These are phyloP conservation scores for Ramphastos sulfuratus DNA, from an alignment of 2,113 vertebrate genomes.

Conservation along the genomic window DNA sequence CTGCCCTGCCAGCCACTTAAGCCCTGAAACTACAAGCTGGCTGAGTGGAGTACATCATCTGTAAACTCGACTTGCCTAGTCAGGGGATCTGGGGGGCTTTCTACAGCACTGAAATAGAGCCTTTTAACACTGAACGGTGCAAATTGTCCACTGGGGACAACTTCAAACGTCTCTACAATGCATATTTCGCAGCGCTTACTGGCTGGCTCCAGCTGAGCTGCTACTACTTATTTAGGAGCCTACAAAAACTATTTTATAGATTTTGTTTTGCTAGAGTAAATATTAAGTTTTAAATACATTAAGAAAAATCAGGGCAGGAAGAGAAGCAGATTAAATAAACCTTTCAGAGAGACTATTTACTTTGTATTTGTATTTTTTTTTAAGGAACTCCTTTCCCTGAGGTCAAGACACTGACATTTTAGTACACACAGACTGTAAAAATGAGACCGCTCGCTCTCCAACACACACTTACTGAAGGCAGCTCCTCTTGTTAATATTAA, in stretches of 20 bases:
- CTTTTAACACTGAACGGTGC: slow-evolving; percentile 73
- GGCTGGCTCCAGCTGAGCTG: slow-evolving; percentile 63
- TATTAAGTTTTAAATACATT: slow-evolving; percentile 72
- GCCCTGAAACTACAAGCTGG: slow-evolving; percentile 49
- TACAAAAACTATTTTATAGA: slow-evolving; percentile 61
- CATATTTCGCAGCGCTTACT: slow-evolving; percentile 55
- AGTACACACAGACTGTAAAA: slow-evolving; percentile 61
- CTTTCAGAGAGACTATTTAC: slow-evolving; percentile 58
- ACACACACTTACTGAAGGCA: slow-evolving; percentile 39
- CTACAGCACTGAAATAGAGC: slow-evolving; percentile 59
- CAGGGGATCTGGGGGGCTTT: slow-evolving; percentile 60
- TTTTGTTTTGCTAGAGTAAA: slow-evolving; percentile 64
- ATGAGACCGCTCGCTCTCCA: neutral
- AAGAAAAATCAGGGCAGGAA: slow-evolving; percentile 65
- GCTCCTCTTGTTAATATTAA: slow-evolving; percentile 75
- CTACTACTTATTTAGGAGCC: slow-evolving; percentile 66
- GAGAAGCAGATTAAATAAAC: slow-evolving; percentile 67
- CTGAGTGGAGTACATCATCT: slow-evolving; percentile 63
- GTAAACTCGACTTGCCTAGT: slow-evolving; percentile 66
- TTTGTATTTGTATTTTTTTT: slow-evolving; percentile 45
- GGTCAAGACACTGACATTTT: slow-evolving; percentile 58
- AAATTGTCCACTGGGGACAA: slow-evolving; percentile 75
- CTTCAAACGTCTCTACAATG: slow-evolving; percentile 72
- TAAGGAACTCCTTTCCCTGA: neutral
- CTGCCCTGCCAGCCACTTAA: slow-evolving; percentile 66